Evolutionary conservation across 2,113 vertebrate species (phyloP).

Genomic region (Coryphaenoides rupestris): DNA sequence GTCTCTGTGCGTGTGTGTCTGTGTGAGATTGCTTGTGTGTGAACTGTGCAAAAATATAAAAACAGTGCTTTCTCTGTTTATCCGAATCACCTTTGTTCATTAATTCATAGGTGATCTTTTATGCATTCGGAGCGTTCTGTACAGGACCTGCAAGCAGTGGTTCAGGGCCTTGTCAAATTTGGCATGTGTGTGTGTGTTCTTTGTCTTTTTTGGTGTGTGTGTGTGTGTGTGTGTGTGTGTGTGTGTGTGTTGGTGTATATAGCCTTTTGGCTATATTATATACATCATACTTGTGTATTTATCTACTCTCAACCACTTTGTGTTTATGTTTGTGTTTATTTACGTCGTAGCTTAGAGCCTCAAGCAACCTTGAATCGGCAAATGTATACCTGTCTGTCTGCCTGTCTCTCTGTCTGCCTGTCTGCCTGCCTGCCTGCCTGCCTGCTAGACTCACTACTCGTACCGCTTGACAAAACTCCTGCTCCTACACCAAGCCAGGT

Average conservation of each 20-base stretch:
- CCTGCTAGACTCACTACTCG: constrained; percentile 17
- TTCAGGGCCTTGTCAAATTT: constrained; percentile 10
- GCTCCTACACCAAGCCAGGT: constrained; percentile 10
- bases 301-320: too few relatives aligned
- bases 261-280: too few relatives aligned
- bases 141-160: constrained; percentile 14
- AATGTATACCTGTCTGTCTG: too few relatives aligned
- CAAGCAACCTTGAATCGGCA: too few relatives aligned
- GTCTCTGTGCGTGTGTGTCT: constrained; percentile 24
- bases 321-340: too few relatives aligned
- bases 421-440: too few relatives aligned
- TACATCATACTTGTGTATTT: too few relatives aligned
- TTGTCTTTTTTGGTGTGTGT: not conserved
- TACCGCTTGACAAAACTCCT: not conserved
- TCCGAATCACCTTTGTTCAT: constrained; percentile 74
- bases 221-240: constrained; percentile 24
- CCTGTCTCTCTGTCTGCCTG: too few relatives aligned
- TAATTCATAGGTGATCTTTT: constrained; percentile 72
- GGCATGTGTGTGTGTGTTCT: not conserved
- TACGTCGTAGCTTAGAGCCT: too few relatives aligned
- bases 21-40: constrained; percentile 18
- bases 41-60: constrained; percentile 29
- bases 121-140: constrained; percentile 53
- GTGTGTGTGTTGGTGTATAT: constrained; percentile 13
- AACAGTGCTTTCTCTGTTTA: constrained; percentile 64